Evolutionary conservation across 2,797 vertebrate species (phyloP).

Genomic region (Gymnoscopelus microlampas): DNA sequence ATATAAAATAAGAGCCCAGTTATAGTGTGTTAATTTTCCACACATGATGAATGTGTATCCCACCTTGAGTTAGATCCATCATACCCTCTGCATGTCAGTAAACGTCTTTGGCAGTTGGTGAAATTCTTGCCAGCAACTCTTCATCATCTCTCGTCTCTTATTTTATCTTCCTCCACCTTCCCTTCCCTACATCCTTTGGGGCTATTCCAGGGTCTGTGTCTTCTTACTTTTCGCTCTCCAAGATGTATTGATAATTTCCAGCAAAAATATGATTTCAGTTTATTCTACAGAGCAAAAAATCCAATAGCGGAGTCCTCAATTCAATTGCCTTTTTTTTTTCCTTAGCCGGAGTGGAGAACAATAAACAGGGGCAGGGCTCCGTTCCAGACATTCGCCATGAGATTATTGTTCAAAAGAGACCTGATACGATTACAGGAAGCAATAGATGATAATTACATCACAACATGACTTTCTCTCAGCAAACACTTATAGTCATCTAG

Average conservation of each 20-base stretch:
- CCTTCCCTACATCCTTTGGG: conserved; percentile 77
- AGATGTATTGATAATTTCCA: conserved; percentile 99
- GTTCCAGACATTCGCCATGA: conserved; percentile 90
- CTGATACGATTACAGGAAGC: conserved; percentile 96
- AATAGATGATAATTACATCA: conserved; percentile 98
- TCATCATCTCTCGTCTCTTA: conserved; percentile 71
- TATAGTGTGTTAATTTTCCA: too few relatives aligned
- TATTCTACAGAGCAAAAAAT: conserved; percentile 96
- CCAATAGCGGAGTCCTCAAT: conserved; percentile 94
- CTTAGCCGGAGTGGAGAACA: conserved; percentile 92
- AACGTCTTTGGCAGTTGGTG: conserved; percentile 63
- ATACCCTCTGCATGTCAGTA: conserved; percentile 69
- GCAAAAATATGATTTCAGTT: conserved; percentile 97
- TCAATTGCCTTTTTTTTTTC: conserved; percentile 88
- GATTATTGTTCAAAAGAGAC: conserved; percentile 93
- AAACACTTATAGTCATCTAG: conserved; percentile 84
- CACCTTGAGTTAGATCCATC: conserved; percentile 56
- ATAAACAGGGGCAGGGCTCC: conserved; percentile 93
- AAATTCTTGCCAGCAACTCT: conserved; percentile 65
- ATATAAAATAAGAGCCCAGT: too few relatives aligned
- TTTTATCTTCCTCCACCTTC: conserved; percentile 38
- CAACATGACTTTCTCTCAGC: conserved; percentile 85
- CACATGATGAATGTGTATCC: too few relatives aligned
- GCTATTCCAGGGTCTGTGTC: conserved; percentile 90
- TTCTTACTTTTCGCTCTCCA: conserved; percentile 92